Base-by-base conservation (phyloP, 2,113 vertebrate species). In the Xenopus laevis region DNA sequence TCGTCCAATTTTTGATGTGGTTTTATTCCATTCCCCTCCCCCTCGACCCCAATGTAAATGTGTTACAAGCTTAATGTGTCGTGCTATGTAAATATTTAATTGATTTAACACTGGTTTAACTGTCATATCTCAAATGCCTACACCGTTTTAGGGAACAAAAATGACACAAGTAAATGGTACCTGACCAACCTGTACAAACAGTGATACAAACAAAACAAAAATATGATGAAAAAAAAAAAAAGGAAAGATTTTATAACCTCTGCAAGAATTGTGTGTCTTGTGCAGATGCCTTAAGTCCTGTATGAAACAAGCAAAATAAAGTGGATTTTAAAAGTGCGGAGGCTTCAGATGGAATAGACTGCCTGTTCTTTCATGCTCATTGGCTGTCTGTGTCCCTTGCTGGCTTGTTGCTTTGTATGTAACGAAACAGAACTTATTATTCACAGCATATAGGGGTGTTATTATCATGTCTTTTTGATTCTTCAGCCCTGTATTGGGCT, bases 71-170 rank as follows among this genome's bases (percentile, higher is more conserved):
- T 89, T 91, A 72, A 86, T 87, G 89, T 93, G 88, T 90, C 90
- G 87, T 93, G 89, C 87, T 92, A 74, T 95, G 93, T 94, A 95
- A 91, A 94, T 95, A 95, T 89, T 94, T 91, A 91, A 90, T 89
- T 89, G 90, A 90, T 90, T 91, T 91, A 92, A 92, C 90, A 92
- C 89, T 92, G 90, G 91, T 91, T 86, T 90, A 88, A 91, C 84
- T 89, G 86, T 91, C 84, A 83, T 87, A 84, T 88, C 86, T 89
- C 88, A 84, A 68, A 87, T 84, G 87, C 91, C 89, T 91, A 89
- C 91, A 89, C 83, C 86, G 82, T 89, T 91, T 87, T 85, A 91
- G 84, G 86, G 88, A 80, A 90, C 69, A n/a, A 90, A 89, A 83
- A 50, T 68, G 65, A 68, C 64, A 73, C 78, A 69, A 78, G 55